phyloP scores from a whole-genome alignment of 2,888 invertebrate genomes.

The Actias luna region DNA sequence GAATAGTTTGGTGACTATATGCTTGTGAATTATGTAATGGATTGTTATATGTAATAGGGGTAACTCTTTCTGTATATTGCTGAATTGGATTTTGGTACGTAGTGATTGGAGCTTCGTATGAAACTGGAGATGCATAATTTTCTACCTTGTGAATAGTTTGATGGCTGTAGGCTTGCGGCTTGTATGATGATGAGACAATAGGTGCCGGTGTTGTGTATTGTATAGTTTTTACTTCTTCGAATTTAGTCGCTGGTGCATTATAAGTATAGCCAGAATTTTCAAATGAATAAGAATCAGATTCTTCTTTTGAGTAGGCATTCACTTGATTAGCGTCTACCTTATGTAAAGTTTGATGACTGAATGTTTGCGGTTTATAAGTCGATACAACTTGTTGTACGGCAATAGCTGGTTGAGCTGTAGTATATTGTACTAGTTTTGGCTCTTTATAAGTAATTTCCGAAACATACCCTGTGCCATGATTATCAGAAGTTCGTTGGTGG shows the following conservation, averaged over 20 bases:
- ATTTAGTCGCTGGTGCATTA: conserved; percentile 47
- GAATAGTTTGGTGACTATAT: conserved; percentile 59
- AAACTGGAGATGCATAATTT: conserved; percentile 42
- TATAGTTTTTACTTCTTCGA: conserved; percentile 50
- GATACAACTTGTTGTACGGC: conserved; percentile 48
- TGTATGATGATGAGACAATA: conserved; percentile 46
- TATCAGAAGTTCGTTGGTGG: conserved; percentile 41
- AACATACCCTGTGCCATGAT: conserved; percentile 37
- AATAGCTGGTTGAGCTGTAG: conserved; percentile 50
- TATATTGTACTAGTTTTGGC: conserved; percentile 44
- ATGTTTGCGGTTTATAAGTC: conserved; percentile 57
- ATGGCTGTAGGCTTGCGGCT: conserved; percentile 50
- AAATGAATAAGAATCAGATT: conserved; percentile 17
- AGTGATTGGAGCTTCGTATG: conserved; percentile 37
- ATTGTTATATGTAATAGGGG: conserved; percentile 51
- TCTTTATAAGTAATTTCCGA: conserved; percentile 39
- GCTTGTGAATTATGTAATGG: conserved; percentile 53
- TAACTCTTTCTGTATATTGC: conserved; percentile 58
- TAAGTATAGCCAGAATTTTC: conserved; percentile 48
- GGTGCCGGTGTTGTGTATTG: conserved; percentile 55
- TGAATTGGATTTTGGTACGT: conserved; percentile 67
- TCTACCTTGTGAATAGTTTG: conserved; percentile 58
- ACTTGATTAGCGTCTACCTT: conserved; percentile 55
- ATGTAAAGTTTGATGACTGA: conserved; percentile 59
- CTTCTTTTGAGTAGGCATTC: conserved; percentile 44